Evolutionary conservation across 2,113 vertebrate species (phyloP), one percentile per base, ranked within the genome.

Genomic region (Solea solea): DNA sequence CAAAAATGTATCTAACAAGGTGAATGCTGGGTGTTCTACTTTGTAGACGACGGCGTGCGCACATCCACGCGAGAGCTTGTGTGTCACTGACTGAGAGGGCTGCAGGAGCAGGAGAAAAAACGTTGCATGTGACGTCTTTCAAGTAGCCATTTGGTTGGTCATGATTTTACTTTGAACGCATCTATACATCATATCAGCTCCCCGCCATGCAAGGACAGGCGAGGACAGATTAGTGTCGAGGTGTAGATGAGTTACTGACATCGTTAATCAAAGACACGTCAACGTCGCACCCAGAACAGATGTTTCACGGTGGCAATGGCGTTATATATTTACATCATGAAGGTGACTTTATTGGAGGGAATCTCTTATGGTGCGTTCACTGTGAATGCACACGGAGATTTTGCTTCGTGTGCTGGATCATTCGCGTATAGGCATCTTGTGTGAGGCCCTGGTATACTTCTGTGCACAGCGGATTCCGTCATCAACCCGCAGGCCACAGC

Each of bases 171-270:
- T 6, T 41, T n/a, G 27, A 25, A 4, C 14, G 1, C 57, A 25
- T 21, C 44, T 1, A 6, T 12, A 64, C 4, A 21, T 64, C 21
- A 34, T 21, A 21, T 27, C 25, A 53, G 8, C 25, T 27, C 11
- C 11, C 51, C 9, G 11, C 16, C 51, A 10, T 27, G 2, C 51
- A 9, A 53, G 8, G 51, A 53, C 51, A 27, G 51, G 50, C 25
- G 50, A 9, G 9, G 51, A 25, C 51, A 56, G 56, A 68, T 61
- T 42, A 64, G 69, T 64, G 77, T 21, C 1, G 9, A 40, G 39
- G 65, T 69, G 49, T 39, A 44, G 66, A 70, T 42, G 54, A 65
- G 45, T 27, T 51, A 27, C 69, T 40, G 45, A 63, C 57, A 57
- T 34, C 51, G 16, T 10, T 49, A 49, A 55, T 10, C 55, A 39